Base-by-base conservation (phyloP, 2,888 invertebrate genomes). In the Metallyticus violacea region DNA sequence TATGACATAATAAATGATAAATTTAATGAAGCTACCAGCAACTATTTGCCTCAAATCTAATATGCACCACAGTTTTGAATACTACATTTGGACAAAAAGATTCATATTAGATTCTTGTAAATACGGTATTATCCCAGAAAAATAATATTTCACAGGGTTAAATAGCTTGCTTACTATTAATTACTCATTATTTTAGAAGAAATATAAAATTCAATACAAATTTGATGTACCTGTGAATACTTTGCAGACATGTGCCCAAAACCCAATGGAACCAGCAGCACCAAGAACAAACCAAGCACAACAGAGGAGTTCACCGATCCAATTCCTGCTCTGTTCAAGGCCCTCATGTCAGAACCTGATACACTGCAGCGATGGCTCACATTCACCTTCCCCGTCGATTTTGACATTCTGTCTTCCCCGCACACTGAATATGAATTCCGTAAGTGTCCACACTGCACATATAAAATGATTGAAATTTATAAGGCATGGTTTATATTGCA, bases 171-270 rank as follows among this genome's bases (percentile, higher is more conserved):
- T n/a, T n/a, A n/a, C n/a, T 62, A 62, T 62, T 62, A 15, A 62
- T 62, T 62, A 62, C 9, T 62, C 9, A 62, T 15, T 1, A 15
- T 15, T 62, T 62, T 15, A 22, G 7, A 15, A 7, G 40, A 62
- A 62, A 62, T 62, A 15, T 62, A 62, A 62, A 0, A 2, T 15
- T n/a, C n/a, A n/a, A 30, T 62, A 9, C 22, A 30, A 76, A 26
- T 26, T 22, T 28, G 80, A 80, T 78, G 85, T 88, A 82, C 88
- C 25, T 82, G 88, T 89, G 87, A 85, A 87, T 88, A 89, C 89
- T 90, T 91, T 91, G 26, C 92, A 98, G 98, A 97, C 90, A 95
- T 98, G 92, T 98, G 98, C 91, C 97, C 97, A 0, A 96, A 96
- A 90, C 96, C 96, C 4, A 97, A 97, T 89, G 94, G 95, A 89